Evolutionary conservation across 92 coral and sea anemone genomes (phyloP), one percentile per base, ranked within the genome.

Genomic region (Umimayanthus chanpuru): DNA sequence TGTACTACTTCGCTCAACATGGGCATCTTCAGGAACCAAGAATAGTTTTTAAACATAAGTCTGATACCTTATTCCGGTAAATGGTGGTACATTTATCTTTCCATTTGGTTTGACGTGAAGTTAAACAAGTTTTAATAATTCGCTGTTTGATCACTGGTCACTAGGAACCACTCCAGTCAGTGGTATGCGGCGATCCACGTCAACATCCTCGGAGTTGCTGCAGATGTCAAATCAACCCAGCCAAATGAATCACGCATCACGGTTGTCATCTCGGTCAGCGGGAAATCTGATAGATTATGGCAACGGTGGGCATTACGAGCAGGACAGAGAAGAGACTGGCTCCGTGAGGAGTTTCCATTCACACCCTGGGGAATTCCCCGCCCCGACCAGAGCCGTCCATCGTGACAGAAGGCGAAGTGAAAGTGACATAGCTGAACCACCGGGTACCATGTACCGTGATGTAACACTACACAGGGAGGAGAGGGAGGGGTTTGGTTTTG

Each of bases 401-500:
- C 85, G 94, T 81, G 94, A 92, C 86, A 78, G 98, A 43, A 88
- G 96, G 30, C 90, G 94, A 21, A 95, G 98, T 73, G 98, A 95
- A 89, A 90, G 96, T 49, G 98, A 93, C 85, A 86, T 81, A 56
- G 30, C 71, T 73, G 96, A 93, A 75, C 91, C 94, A 29, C 93
- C 92, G 41, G 91, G 88, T 76, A 93, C 94, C 70, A 80, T 85
- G 66, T 89, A 85, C 38, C 91, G 89, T 20, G 98, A 97, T 18
- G 84, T 97, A 12, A 90, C 92, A 5, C 90, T 97, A 77, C 85
- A 91, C 41, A 90, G 97, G 75, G 95, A 90, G 61, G 95, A 94
- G 18, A 81, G 88, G 70, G 99, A 97, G 82, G 96, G 97, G 9
- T 97, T 97, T 89, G 99, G 99, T 28, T 97, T 97, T 81, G 99